Conservation (phyloP, 2,888 invertebrate species). For the Helicoverpa assulta region DNA sequence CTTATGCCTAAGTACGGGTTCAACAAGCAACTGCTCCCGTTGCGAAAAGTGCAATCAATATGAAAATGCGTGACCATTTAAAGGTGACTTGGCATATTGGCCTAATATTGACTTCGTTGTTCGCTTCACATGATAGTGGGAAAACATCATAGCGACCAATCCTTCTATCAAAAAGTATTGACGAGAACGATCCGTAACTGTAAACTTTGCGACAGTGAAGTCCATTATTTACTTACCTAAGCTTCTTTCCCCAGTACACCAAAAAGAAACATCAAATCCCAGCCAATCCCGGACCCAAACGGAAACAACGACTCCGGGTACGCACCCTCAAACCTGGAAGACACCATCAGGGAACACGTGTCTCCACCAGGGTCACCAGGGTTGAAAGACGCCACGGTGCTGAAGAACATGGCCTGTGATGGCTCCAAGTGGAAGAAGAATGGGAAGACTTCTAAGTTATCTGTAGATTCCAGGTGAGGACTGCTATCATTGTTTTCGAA, state of each 20-base stretch:
- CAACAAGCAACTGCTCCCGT: too few relatives aligned
- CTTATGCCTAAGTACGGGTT: too few relatives aligned
- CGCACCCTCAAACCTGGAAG: constrained; percentile 91
- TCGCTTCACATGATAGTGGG: too few relatives aligned
- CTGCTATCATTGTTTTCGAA: background rate
- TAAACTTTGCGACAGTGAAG: too few relatives aligned
- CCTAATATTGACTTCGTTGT: too few relatives aligned
- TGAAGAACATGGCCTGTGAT: constrained; percentile 81
- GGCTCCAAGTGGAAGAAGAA: constrained; percentile 83
- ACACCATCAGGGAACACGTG: constrained; percentile 90
- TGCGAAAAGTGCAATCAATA: too few relatives aligned
- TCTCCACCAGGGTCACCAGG: constrained; percentile 89
- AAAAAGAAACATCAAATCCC: constrained; percentile 78
- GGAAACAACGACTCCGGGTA: constrained; percentile 96
- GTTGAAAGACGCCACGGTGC: constrained; percentile 81
- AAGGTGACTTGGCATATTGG: too few relatives aligned
- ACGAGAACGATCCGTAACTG: too few relatives aligned
- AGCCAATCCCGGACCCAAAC: constrained; percentile 92
- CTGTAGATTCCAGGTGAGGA: constrained; percentile 77
- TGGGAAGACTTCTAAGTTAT: constrained; percentile 76
- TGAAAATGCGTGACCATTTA: too few relatives aligned
- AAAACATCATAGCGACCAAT: too few relatives aligned
- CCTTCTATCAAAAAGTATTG: too few relatives aligned
- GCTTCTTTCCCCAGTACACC: constrained; percentile 68
- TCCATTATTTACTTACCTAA: background rate